Base-by-base conservation (phyloP, 2,113 vertebrate species). In the Phodopus roborovskii region DNA sequence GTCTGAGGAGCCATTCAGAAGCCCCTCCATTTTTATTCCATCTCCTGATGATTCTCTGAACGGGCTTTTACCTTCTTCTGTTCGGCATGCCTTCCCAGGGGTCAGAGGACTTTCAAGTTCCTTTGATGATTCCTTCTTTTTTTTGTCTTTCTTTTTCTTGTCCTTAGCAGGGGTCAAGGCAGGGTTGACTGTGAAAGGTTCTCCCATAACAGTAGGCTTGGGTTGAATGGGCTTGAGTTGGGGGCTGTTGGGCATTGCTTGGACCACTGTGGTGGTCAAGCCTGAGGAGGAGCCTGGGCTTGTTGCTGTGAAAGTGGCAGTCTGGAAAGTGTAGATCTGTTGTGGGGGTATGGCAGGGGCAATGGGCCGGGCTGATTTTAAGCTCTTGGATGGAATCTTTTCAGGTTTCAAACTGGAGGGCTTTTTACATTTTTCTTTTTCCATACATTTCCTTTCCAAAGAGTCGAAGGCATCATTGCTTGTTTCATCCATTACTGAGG, bases 101-200 rank as follows among this genome's bases (percentile, higher is more conserved):
- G 99, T 99, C 97, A 99, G 99, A 74, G 99, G 99, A 90, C 99
- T 99, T 98, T 99, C 99, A 4, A 98, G 98, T 77, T 99, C 99
- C 97, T 99, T 99, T 1, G 98, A 90, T 92, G 99, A 99, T 8
- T 99, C 98, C 95, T 99, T 99, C 98, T 99, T 99, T 98, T 99
- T 99, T 98, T 99, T 99, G 95, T 99, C 99, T 95, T 99, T 99
- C 98, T 99, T 99, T 97, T 99, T 99, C 98, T 99, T 99, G 97
- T 99, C 99, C 99, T 99, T 99, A 95, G 99, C 99, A 96, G 99
- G 99, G 58, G 99, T 99, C 94, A 99, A 97, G 62, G 99, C 98
- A 62, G 99, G 99, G 98, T 98, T 99, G 95, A 99, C 98, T 0
- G 99, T 92, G 0, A 99, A 99, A n/a, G 99, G 99, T 71, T 99